Evolutionary conservation across 2,888 invertebrate species (phyloP).

Genomic region (Thereva unica): DNA sequence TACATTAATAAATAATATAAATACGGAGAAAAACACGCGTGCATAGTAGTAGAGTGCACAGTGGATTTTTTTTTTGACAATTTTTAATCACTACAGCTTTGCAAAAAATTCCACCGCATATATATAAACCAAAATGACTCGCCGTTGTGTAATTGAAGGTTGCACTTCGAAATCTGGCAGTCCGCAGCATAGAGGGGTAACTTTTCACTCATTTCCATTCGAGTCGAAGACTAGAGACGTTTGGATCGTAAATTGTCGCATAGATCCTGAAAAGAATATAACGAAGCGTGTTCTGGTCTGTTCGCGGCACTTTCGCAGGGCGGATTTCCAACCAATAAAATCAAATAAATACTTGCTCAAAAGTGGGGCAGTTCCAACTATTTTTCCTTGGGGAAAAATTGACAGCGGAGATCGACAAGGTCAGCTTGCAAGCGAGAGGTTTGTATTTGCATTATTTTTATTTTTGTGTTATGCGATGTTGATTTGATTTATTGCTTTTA

Average conservation of each 20-base stretch:
- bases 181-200: conserved; percentile 65
- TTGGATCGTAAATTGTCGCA: conserved; percentile 70
- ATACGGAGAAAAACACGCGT: too few species aligned
- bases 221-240: conserved; percentile 63
- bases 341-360: conserved; percentile 72
- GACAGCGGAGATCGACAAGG: conserved; percentile 45
- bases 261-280: conserved; percentile 60
- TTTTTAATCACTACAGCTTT: too few species aligned
- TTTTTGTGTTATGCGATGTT: too few species aligned
- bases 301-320: conserved; percentile 74
- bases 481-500: too few species aligned
- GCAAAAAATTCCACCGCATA: too few species aligned
- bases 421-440: too few species aligned
- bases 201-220: conserved; percentile 76
- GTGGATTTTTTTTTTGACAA: too few species aligned
- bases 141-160: conserved; percentile 54
- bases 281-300: conserved; percentile 69
- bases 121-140: conserved; percentile 49
- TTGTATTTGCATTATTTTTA: too few species aligned
- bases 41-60: too few species aligned
- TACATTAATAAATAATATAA: too few species aligned
- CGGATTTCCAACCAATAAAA: conserved; percentile 72
- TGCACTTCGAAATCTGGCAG: conserved; percentile 54
- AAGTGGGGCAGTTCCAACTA: conserved; percentile 72
- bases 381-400: conserved; percentile 67